These are phyloP conservation scores for Labia minor DNA, from an alignment of 2,888 invertebrate genomes.

Conservation along the genomic window DNA sequence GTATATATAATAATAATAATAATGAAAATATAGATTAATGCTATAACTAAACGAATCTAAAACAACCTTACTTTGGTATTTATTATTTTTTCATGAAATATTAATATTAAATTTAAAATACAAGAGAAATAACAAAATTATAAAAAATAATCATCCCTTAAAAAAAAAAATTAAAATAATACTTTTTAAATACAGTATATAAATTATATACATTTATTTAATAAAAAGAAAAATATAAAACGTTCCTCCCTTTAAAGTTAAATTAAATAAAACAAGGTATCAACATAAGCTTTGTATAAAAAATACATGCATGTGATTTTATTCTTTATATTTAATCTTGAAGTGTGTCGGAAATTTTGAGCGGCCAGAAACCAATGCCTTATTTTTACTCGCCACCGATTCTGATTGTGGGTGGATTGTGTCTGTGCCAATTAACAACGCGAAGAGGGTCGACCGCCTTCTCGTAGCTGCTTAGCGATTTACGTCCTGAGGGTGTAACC, in stretches of 20 bases:
- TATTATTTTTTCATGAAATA: background rate
- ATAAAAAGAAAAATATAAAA: background rate
- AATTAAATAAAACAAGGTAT: background rate
- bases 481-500: conserved; percentile 7
- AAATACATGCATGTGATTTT: conserved; percentile 1
- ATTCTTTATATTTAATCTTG: background rate
- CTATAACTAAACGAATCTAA: background rate
- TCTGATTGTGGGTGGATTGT: no score
- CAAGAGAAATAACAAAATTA: background rate
- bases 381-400: background rate
- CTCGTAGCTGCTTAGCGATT: background rate
- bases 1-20: no score
- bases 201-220: conserved; percentile 8
- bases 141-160: background rate
- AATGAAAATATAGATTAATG: no score
- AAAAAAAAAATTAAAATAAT: conserved; percentile 21
- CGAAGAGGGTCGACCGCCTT: conserved; percentile 1
- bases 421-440: background rate
- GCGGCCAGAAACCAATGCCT: background rate
- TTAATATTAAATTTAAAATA: background rate
- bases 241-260: background rate
- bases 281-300: background rate
- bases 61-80: background rate
- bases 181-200: conserved; percentile 15
- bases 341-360: conserved; percentile 5